phyloP scores from a whole-genome alignment of 2,888 invertebrate genomes.

The Embidobia sp. region DNA sequence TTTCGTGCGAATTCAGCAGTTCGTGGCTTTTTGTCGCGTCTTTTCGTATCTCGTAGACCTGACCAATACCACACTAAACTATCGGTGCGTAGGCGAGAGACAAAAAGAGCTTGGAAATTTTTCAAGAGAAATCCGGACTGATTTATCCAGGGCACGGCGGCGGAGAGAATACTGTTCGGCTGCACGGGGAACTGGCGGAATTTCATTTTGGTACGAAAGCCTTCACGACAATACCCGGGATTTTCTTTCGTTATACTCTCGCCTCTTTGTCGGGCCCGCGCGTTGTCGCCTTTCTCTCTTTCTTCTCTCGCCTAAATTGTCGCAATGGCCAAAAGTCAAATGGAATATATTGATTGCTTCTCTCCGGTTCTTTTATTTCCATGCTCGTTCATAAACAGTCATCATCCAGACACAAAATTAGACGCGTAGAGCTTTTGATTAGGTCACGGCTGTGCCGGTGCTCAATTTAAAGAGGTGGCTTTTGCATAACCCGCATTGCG shows the following conservation, averaged over 20 bases:
- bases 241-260: constrained; percentile 50
- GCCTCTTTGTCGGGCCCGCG: constrained; percentile 23
- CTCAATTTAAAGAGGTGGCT: neutral
- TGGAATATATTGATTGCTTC: constrained; percentile 60
- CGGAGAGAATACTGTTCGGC: constrained; percentile 51
- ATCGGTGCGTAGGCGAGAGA: constrained; percentile 39
- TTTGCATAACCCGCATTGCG: neutral
- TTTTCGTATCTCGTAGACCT: constrained; percentile 19
- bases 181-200: constrained; percentile 67
- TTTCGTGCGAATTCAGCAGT: neutral
- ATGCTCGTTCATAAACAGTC: neutral
- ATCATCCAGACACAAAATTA: neutral
- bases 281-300: neutral
- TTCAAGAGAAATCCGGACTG: constrained; percentile 69
- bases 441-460: neutral
- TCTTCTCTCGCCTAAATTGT: constrained; percentile 20
- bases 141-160: constrained; percentile 65
- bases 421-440: neutral
- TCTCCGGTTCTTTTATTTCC: constrained; percentile 16
- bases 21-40: neutral
- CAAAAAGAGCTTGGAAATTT: constrained; percentile 65
- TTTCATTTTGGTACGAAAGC: constrained; percentile 72
- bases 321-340: constrained; percentile 51
- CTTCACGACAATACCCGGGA: constrained; percentile 61
- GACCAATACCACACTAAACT: constrained; percentile 52